Percentiles rank a stretch among this genome's conserved stretches.
These are phyloP conservation scores for Kryphioiulus occultus DNA, from an alignment of 2,888 invertebrate genomes.

Conservation along the genomic window DNA sequence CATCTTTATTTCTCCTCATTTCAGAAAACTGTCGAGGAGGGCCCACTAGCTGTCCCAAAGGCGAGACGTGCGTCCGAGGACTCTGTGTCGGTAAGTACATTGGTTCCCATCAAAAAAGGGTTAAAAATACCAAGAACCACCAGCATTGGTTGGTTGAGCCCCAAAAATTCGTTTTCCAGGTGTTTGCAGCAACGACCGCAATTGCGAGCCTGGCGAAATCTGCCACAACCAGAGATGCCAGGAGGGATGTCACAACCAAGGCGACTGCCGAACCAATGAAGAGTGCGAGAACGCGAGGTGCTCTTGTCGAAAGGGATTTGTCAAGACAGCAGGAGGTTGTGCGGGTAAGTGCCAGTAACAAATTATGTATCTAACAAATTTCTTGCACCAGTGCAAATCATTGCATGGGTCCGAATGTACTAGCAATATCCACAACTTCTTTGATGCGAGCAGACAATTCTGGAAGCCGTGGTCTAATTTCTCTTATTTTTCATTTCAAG, in stretches of 20 bases:
- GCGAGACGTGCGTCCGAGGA: slow-evolving; percentile 57
- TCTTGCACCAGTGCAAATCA: no score
- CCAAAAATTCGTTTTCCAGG: slow-evolving; percentile 41
- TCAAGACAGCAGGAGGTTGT: slow-evolving; percentile 76
- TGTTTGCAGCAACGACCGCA: slow-evolving; percentile 77
- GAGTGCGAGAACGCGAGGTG: slow-evolving; percentile 61
- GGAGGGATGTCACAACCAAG: slow-evolving; percentile 81
- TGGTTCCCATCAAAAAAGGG: background rate
- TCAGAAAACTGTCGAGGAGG: slow-evolving; percentile 55
- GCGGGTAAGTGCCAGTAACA: slow-evolving; percentile 70
- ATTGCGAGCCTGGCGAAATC: slow-evolving; percentile 88
- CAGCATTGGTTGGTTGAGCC: background rate
- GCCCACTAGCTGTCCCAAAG: slow-evolving; percentile 57
- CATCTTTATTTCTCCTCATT: background rate
- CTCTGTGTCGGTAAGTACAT: slow-evolving; percentile 54
- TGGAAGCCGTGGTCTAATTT: background rate
- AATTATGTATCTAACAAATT: no score
- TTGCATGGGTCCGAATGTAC: no score
- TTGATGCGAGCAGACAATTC: no score
- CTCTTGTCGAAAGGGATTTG: slow-evolving; percentile 71
- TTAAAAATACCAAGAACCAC: background rate
- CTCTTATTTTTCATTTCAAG: slow-evolving; percentile 39
- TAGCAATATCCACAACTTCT: no score
- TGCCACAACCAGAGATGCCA: slow-evolving; percentile 83
- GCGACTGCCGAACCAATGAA: slow-evolving; percentile 81